Conservation (phyloP, 2,888 invertebrate species). For the Anoplius nigerrimus region DNA sequence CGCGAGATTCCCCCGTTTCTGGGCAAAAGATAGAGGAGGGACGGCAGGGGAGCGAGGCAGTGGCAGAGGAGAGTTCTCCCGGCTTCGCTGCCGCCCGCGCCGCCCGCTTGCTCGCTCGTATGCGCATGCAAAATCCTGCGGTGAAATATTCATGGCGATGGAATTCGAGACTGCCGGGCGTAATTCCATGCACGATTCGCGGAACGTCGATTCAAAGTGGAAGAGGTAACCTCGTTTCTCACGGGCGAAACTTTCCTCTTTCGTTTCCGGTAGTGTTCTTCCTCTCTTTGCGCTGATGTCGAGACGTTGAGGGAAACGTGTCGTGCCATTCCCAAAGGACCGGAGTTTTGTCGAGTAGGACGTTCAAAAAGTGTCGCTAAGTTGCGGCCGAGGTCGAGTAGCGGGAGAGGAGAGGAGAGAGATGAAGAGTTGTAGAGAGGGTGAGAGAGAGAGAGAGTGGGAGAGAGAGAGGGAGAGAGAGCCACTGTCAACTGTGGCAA, state of each 20-base stretch:
- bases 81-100: constrained; percentile 4
- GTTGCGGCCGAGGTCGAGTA: neutral
- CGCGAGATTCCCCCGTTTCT: constrained; percentile 36
- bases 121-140: constrained; percentile 24
- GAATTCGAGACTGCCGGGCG: constrained; percentile 40
- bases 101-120: constrained; percentile 15
- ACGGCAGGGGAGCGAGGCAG: too few relatives aligned
- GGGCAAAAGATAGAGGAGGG: too few relatives aligned
- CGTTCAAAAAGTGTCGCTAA: constrained; percentile 29
- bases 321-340: constrained; percentile 30
- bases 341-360: constrained; percentile 28
- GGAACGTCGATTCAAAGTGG: constrained; percentile 46
- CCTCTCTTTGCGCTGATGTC: constrained; percentile 38
- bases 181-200: constrained; percentile 52
- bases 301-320: constrained; percentile 35
- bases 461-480: too few relatives aligned
- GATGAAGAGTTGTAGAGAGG: too few relatives aligned
- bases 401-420: neutral
- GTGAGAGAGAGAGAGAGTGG: too few relatives aligned
- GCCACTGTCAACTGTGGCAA: constrained; percentile 3
- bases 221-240: constrained; percentile 52
- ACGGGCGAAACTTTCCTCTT: constrained; percentile 47
- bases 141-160: constrained; percentile 52
- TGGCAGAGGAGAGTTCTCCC: too few relatives aligned
- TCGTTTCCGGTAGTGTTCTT: constrained; percentile 14